Percentiles rank a stretch among this genome's conserved stretches.
These are phyloP conservation scores for Chrysemys picta DNA, from an alignment of 2,113 vertebrate species.

Conservation along the genomic window DNA sequence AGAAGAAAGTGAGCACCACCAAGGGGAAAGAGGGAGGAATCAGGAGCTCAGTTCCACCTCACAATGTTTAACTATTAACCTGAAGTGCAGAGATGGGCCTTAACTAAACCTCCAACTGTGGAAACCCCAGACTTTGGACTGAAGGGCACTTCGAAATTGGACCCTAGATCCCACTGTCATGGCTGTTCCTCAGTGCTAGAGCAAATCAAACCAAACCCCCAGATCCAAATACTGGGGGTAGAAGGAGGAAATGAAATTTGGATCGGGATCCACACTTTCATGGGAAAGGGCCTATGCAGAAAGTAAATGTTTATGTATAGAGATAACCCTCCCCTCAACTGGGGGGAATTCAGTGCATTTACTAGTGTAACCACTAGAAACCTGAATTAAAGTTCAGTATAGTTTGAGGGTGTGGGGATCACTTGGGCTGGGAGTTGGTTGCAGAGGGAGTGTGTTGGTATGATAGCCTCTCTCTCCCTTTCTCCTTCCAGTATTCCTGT, in stretches of 20 bases:
- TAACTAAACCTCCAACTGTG: background rate
- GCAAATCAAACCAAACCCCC: background rate
- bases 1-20: background rate
- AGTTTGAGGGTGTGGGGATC: background rate
- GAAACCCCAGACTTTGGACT: background rate
- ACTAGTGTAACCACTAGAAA: background rate
- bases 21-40: background rate
- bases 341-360: accelerated
- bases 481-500: conserved; percentile 68
- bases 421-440: background rate
- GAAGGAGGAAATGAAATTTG: background rate
- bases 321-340: background rate
- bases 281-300: background rate
- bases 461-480: background rate
- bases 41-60: background rate
- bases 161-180: background rate
- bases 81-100: background rate
- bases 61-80: background rate
- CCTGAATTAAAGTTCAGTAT: background rate
- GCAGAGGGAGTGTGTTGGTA: accelerated
- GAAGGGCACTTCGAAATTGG: background rate
- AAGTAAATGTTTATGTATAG: accelerated
- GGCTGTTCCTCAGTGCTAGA: background rate
- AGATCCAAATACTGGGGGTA: background rate
- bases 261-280: background rate